Evolutionary conservation across 2,888 invertebrate genomes (phyloP), one percentile per base, ranked within the genome.

Genomic region (Xestia c-nigrum): DNA sequence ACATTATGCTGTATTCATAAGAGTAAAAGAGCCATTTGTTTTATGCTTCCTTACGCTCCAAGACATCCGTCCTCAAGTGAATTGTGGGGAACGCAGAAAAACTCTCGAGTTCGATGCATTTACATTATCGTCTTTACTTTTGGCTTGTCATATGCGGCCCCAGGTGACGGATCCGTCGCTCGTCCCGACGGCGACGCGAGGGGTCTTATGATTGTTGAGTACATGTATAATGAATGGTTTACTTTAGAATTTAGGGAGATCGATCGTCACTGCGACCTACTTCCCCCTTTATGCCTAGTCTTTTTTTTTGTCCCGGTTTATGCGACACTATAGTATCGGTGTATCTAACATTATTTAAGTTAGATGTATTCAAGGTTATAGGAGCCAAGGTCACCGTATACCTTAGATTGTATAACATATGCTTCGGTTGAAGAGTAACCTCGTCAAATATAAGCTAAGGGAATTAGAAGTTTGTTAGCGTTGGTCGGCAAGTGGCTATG

Each of bases 71-170:
- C 72, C 89, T 90, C 89, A 78, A 86, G 90, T 89, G 89, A 85
- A 89, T 92, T 91, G 89, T 88, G 84, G 87, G 85, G 87, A 86
- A 89, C 86, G 87, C 87, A 82, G 87, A 89, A 92, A 91, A 89
- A 89, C 83, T 84, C 85, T 83, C 63, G 87, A 88, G 87, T 90
- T 91, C 87, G 88, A 91, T 91, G 91, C 91, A 92, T 92, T 91
- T 91, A 91, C 91, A 93, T 93, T 94, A 93, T 88, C 90, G 88
- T 91, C 89, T 91, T 91, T 88, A 89, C 90, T 91, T 88, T 89
- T 88, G 89, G 86, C 85, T 90, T 90, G 91, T 93, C 91, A 91
- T 89, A 87, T 80, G 78, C 72, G 88, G 91, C 88, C 92, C 61
- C 80, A 91, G 87, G 93, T 89, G 88, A 89, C 77, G 66, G 78